A percentile compares a stretch with the other conserved stretches of the same genome.
Evolutionary conservation across 1,140 invertebrate species (phyloP).

Genomic region (Proctacanthus coquilletti): DNA sequence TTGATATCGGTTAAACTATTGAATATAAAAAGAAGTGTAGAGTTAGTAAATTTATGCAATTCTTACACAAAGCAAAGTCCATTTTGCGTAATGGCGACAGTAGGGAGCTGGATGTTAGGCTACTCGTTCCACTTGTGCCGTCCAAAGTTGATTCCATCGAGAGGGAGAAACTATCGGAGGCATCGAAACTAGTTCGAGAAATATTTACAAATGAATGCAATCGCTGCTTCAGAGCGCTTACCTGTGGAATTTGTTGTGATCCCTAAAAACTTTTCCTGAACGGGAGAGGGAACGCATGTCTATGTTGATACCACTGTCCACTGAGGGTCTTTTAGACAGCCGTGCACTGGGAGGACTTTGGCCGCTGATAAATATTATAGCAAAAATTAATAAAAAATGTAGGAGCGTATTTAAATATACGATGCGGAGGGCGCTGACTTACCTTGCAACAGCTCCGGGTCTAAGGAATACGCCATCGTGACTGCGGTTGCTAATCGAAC

Average conservation of each 20-base stretch:
- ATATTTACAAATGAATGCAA: background rate
- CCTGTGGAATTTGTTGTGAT: conserved; percentile 34
- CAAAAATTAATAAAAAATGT: background rate
- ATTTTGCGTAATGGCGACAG: conserved; percentile 35
- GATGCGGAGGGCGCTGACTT: background rate
- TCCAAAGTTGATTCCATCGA: conserved; percentile 32
- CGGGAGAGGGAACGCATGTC: conserved; percentile 23
- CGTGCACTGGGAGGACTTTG: conserved; percentile 31
- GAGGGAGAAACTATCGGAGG: conserved; percentile 18
- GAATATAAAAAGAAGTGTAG: conserved; percentile 2
- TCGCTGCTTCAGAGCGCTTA: conserved; percentile 12
- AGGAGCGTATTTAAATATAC: background rate
- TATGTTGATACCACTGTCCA: conserved; percentile 74
- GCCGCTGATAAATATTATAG: conserved; percentile 12
- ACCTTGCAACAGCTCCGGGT: conserved; percentile 40
- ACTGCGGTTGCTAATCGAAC: conserved; percentile 9
- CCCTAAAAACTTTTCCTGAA: conserved; percentile 18
- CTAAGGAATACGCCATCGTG: conserved; percentile 47
- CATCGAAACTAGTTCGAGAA: conserved; percentile 15
- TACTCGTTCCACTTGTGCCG: conserved; percentile 7
- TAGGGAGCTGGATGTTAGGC: conserved; percentile 14
- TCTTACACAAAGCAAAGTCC: conserved; percentile 58
- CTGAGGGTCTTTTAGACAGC: conserved; percentile 60
- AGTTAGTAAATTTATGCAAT: no score
- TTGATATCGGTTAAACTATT: conserved; percentile 5